These are phyloP conservation scores for Petrophora chlorosata DNA, from an alignment of 2,888 invertebrate species.

Conservation along the genomic window DNA sequence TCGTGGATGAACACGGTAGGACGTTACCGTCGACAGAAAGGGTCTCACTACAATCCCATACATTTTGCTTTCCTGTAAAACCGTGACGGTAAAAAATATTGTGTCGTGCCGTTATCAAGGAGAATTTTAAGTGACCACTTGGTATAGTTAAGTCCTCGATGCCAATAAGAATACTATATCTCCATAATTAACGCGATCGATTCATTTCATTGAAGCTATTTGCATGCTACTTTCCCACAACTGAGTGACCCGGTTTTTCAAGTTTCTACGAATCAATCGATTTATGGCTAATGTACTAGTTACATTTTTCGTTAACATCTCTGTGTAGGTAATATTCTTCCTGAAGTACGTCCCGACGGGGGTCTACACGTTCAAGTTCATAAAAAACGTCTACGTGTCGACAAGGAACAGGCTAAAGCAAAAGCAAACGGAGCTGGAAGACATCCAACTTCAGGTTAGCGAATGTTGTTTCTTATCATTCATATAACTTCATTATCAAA, in stretches of 20 bases:
- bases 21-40: too few relatives aligned
- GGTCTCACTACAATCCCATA: too few relatives aligned
- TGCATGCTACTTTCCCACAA: background rate
- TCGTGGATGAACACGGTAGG: too few relatives aligned
- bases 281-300: background rate
- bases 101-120: too few relatives aligned
- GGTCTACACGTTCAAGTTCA: constrained; percentile 60
- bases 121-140: too few relatives aligned
- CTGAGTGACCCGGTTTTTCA: background rate
- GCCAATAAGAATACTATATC: background rate
- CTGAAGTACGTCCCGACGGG: constrained; percentile 65
- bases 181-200: background rate
- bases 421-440: constrained; percentile 64
- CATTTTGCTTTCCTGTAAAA: too few relatives aligned
- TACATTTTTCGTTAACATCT: background rate
- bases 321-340: constrained; percentile 58
- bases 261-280: constrained; percentile 11
- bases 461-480: background rate
- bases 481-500: too few relatives aligned
- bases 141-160: too few relatives aligned
- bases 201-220: background rate
- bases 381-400: constrained; percentile 55
- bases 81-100: too few relatives aligned
- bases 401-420: constrained; percentile 57
- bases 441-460: constrained; percentile 67